Conservation (phyloP, 2,113 vertebrate genomes). For the Craseonycteris thonglongyai region DNA sequence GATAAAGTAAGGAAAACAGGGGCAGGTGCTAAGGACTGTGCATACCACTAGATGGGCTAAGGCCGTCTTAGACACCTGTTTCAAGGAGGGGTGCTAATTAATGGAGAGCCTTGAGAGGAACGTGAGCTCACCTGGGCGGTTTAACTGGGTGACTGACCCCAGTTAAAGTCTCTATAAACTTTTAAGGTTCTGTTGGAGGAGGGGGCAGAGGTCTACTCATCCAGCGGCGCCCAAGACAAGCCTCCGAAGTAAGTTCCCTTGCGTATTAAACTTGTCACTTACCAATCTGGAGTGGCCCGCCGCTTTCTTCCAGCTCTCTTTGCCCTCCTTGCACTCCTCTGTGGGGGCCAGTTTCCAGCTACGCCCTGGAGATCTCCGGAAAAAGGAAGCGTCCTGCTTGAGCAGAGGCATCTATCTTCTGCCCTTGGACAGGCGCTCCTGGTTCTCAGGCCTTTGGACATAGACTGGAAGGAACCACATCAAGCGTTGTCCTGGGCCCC, state of each 20-base stretch:
- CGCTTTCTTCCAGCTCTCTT: not conserved
- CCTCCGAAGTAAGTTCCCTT: not conserved
- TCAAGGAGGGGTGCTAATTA: not conserved
- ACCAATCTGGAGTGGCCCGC: not conserved
- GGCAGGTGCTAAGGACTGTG: not conserved
- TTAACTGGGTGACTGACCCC: not conserved
- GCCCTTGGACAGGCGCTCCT: not conserved
- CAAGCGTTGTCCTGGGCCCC: not conserved
- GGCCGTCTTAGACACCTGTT: not conserved
- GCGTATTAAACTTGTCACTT: not conserved
- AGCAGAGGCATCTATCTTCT: not conserved
- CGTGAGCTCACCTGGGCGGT: no score
- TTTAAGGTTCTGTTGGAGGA: not conserved
- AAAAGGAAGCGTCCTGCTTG: not conserved
- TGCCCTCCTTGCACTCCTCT: not conserved
- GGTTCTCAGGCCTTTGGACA: not conserved
- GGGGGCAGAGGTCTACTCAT: no score
- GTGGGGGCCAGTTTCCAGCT: not conserved
- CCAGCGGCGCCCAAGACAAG: not conserved
- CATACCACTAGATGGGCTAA: not conserved
- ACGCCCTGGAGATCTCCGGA: not conserved
- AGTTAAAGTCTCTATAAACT: not conserved
- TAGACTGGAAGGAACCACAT: not conserved
- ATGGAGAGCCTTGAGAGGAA: not conserved
- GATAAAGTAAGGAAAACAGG: not conserved